Evolutionary conservation across 2,888 invertebrate species (phyloP), one percentile per base, ranked within the genome.

Genomic region (Dorcus hopei): DNA sequence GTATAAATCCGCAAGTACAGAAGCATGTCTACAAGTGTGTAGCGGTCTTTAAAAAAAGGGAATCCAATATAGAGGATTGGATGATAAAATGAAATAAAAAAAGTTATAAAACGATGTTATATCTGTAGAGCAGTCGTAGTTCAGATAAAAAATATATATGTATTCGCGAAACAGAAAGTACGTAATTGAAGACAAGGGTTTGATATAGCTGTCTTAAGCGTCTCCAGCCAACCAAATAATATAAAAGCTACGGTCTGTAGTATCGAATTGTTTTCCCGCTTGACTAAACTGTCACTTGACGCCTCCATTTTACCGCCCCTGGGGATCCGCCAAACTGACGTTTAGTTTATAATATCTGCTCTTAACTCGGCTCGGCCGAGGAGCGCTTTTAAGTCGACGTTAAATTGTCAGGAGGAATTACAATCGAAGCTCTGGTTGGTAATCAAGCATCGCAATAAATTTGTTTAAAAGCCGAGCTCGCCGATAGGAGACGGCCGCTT

Each of bases 21-120:
- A 33, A 33, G 7, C 26, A 33, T 6, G 26, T 33, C 26, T 33
- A 33, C 7, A 11, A 3, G 42, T 14, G 42, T 42, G 6, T 6
- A 1, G 26, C 4, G 26, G 26, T 33, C 26, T 51, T 58, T 54
- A 55, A 63, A 48, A 61, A 57, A 58, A 53, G 14, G 58, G 59
- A 64, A 66, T 66, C 64, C 66, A 66, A 66, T 66, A 66, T 65
- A 66, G 63, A 63, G 62, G 63, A 66, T 65, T 66, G 66, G 64
- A 66, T 33, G 26, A 33, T 66, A 66, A 63, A 66, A 66, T 63
- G 64, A 66, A 66, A 66, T 66, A 66, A 66, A 66, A 19, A 66
- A 66, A 63, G 66, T 66, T 66, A 66, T 66, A 66, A 66, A 66
- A 66, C 64, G 66, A 55, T 60, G 61, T 40, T 52, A 50, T 19